phyloP scores from a whole-genome alignment of 2,888 invertebrate species.

The Leptogaster cylindrica region DNA sequence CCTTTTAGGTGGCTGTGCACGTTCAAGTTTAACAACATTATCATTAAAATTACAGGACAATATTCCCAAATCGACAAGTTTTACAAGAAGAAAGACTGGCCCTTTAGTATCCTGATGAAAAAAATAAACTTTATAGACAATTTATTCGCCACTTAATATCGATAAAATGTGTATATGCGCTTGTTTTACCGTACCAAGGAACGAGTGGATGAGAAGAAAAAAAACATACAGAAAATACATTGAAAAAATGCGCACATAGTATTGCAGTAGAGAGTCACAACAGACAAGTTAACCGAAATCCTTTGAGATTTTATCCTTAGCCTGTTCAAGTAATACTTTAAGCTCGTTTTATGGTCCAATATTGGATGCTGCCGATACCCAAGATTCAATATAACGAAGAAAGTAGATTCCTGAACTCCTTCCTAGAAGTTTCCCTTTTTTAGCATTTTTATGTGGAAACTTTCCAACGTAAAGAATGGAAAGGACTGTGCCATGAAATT shows the following conservation, averaged over 20 bases:
- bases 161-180: conserved; percentile 51
- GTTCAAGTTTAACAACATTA: conserved; percentile 24
- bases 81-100: not conserved
- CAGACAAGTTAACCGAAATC: conserved; percentile 4
- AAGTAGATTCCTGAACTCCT: conserved; percentile 15
- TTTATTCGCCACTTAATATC: conserved; percentile 58
- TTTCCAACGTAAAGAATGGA: conserved; percentile 9
- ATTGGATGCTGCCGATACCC: conserved; percentile 50
- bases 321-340: conserved; percentile 54
- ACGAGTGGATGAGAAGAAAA: conserved; percentile 8
- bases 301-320: conserved; percentile 32
- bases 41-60: conserved; percentile 44
- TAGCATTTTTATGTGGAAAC: conserved; percentile 34
- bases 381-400: conserved; percentile 31
- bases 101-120: conserved; percentile 16
- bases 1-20: not conserved
- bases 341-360: conserved; percentile 61
- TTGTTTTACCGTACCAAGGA: conserved; percentile 47
- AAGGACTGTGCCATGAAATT: conserved; percentile 25
- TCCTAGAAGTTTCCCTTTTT: not conserved
- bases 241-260: not conserved
- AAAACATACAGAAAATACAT: no score
- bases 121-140: conserved; percentile 56
- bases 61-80: conserved; percentile 36
- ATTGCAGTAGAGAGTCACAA: not conserved